Base-by-base conservation (phyloP, 2,888 invertebrate species). In the Eristalinus aeneus region DNA sequence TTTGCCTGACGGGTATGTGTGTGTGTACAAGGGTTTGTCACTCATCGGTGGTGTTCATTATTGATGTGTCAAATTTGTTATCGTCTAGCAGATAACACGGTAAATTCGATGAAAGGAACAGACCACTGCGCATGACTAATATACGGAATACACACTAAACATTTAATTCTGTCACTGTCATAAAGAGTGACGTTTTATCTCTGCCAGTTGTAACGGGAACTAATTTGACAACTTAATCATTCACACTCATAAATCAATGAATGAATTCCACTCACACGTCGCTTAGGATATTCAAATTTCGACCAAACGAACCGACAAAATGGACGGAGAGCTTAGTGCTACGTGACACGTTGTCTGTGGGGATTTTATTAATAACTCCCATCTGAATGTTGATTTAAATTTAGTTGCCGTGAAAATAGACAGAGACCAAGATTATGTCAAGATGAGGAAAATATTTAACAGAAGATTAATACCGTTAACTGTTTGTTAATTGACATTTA, bases 401-500 rank as follows among this genome's bases (percentile, higher is more conserved):
- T 46, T 46, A 46, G 46, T 46, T 46, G 46, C 8, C 46, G 46
- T 8, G 16, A 46, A 16, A 16, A 16, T 16, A 16, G 46, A 46
- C 46, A 46, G 46, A n/a, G 46, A 16, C 16, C 16, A 16, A 16
- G 46, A 27, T 27, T 46, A 8, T 16, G 5, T 46, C 8, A 8
- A 16, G 46, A 0, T 16, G 6, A 8, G 46, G 16, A 16, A 16
- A 46, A 46, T n/a, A 46, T 46, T 56, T 56, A 56, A 27, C 23
- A 56, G 61, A 31, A 31, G 46, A 72, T 53, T 46, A 61, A 72
- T 46, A 46, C 31, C 10, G 31, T 20, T 61, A 72, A 72, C 61
- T 72, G 71, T 46, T 72, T 61, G 61, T 61, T 72, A 60, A 72
- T 72, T 72, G 31, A 46, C 61, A 31, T 46, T 16, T 36, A 39